Conservation (phyloP, 2,113 vertebrate species). For the Atlantisia rogersi region DNA sequence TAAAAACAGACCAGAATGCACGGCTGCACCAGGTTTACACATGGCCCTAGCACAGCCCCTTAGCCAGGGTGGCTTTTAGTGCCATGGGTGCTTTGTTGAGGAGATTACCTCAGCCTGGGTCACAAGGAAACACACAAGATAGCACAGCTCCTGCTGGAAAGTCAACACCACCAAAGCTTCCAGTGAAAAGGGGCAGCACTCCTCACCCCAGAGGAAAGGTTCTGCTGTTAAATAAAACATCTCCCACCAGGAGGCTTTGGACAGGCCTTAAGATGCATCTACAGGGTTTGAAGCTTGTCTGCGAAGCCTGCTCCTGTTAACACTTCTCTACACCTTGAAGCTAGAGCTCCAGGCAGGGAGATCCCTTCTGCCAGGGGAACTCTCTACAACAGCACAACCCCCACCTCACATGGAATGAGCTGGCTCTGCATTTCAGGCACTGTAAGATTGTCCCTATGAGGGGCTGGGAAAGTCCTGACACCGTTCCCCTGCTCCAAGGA, state of each 20-base stretch:
- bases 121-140: not conserved
- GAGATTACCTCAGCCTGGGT: not conserved
- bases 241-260: not conserved
- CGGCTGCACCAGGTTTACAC: rapidly evolving
- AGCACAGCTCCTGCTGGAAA: not conserved
- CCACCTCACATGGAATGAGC: not conserved
- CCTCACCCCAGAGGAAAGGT: not conserved
- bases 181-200: not conserved
- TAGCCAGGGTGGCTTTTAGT: not conserved
- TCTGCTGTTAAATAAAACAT: not conserved
- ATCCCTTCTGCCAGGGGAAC: not conserved
- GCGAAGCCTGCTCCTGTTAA: not conserved
- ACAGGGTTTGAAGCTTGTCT: not conserved
- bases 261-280: not conserved
- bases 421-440: not conserved
- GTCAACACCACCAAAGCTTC: not conserved
- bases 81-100: not conserved
- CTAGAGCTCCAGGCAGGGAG: not conserved
- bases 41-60: rapidly evolving
- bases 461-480: not conserved
- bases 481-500: not conserved
- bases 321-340: not conserved
- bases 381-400: not conserved
- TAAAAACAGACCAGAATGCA: not conserved
- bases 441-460: rapidly evolving